These are phyloP conservation scores for Dilophus febrilis DNA, from an alignment of 2,888 invertebrate genomes.

Conservation along the genomic window DNA sequence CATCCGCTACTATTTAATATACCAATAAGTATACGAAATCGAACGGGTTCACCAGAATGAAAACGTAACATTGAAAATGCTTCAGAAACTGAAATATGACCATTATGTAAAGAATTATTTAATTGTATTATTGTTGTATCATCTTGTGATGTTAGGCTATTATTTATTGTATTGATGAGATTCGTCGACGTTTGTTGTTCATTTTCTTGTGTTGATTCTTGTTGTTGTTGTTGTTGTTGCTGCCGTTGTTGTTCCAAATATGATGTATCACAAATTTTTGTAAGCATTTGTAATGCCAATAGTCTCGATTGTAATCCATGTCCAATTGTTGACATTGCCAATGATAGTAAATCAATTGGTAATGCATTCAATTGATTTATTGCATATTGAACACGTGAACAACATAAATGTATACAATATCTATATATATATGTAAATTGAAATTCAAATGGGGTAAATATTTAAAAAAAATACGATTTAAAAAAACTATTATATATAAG, in stretches of 20 bases:
- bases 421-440: conserved; percentile 24
- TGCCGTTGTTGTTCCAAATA: conserved; percentile 20
- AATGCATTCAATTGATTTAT: conserved; percentile 57
- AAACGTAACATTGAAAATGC: conserved; percentile 76
- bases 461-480: no score
- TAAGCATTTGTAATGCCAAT: conserved; percentile 72
- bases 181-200: no score
- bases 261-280: conserved; percentile 56
- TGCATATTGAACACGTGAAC: conserved; percentile 62
- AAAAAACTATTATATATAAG: no score
- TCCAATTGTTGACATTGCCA: conserved; percentile 75
- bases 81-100: conserved; percentile 76
- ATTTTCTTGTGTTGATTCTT: no score
- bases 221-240: no score
- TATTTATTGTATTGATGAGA: no score
- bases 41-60: conserved; percentile 79
- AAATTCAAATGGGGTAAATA: no score
- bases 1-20: conserved; percentile 70
- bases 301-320: conserved; percentile 72
- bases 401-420: conserved; percentile 69
- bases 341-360: conserved; percentile 65
- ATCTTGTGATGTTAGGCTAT: conserved; percentile 20
- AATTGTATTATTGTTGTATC: conserved; percentile 18
- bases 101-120: conserved; percentile 37
- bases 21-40: conserved; percentile 78